Conservation (phyloP, 2,113 vertebrate species). For the Tachysurus vachellii region DNA sequence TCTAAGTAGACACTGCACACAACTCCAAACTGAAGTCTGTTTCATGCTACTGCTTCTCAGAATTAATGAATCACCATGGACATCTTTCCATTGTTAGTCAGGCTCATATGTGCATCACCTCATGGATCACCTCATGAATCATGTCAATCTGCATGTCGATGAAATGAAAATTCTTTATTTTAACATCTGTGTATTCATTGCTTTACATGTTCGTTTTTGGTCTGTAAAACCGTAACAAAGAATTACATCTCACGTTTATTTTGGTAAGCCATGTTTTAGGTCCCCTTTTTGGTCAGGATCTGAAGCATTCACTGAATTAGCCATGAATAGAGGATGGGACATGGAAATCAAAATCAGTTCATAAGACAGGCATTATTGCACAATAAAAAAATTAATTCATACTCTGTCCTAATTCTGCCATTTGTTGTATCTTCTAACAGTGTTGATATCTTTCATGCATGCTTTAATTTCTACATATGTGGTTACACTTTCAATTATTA, state of each 20-base stretch:
- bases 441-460: constrained; percentile 11
- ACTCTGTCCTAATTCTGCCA: neutral
- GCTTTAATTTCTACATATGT: neutral
- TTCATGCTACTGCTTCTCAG: neutral
- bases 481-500: neutral
- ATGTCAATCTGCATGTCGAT: too few species aligned
- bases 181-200: neutral
- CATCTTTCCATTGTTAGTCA: neutral
- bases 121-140: neutral
- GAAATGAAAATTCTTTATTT: neutral
- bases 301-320: neutral
- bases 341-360: neutral
- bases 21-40: neutral
- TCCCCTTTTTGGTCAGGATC: neutral
- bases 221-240: neutral
- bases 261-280: neutral
- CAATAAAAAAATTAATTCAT: neutral
- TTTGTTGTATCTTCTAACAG: neutral
- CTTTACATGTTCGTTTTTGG: neutral
- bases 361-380: neutral
- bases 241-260: neutral
- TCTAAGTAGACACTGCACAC: neutral
- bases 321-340: neutral
- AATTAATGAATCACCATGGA: constrained; percentile 13
- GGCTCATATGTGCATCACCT: neutral